phyloP scores from a whole-genome alignment of 2,888 invertebrate species.

The Cantharis flavilabris region DNA sequence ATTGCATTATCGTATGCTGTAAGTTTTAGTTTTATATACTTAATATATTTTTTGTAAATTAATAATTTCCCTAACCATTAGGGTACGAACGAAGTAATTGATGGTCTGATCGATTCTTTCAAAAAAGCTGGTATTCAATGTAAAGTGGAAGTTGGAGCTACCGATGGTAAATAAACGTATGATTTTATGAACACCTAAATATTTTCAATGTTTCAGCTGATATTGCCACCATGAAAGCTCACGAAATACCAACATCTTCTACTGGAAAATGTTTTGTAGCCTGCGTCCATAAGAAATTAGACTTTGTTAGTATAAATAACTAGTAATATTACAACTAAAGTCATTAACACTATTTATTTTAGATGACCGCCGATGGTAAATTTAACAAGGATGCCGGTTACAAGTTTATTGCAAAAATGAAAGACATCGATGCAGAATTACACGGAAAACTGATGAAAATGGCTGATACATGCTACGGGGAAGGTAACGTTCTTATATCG shows the following conservation, averaged over 20 bases:
- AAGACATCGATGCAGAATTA: background rate
- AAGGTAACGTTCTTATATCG: background rate
- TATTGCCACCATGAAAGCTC: background rate
- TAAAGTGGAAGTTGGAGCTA: background rate
- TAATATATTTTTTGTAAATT: background rate
- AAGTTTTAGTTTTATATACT: background rate
- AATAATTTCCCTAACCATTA: background rate
- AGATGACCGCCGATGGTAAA: background rate
- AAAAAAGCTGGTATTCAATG: background rate
- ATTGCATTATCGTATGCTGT: background rate
- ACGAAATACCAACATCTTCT: background rate
- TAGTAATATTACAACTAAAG: background rate
- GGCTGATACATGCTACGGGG: background rate
- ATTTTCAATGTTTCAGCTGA: background rate
- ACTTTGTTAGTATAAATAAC: background rate
- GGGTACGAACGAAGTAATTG: background rate
- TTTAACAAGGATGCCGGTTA: background rate
- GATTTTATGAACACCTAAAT: background rate
- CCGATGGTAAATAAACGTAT: background rate
- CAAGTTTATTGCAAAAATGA: background rate
- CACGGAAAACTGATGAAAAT: background rate
- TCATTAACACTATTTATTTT: background rate
- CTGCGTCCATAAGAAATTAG: conserved; percentile 1
- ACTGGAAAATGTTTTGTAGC: conserved; percentile 2
- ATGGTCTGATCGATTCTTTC: background rate